Base-by-base conservation (phyloP, 2,888 invertebrate species). In the Cataglyphis livida region DNA sequence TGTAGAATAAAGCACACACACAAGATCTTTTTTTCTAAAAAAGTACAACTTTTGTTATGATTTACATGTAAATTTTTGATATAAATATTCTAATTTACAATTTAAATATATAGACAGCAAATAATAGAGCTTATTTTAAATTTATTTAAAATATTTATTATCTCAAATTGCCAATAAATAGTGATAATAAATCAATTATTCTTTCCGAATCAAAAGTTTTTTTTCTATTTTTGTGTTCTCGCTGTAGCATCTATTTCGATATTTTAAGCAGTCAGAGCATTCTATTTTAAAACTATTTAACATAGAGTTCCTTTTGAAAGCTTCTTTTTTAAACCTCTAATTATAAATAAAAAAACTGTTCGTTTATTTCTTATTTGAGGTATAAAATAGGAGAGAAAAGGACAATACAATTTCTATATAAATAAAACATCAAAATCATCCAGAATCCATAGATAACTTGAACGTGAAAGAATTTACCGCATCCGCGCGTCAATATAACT, bases 21-120 rank as follows among this genome's bases (percentile, higher is more conserved):
- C 3, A 75, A 61, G 48, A 25, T 10, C 15, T 66, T 66, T 54
- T 66, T 66, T 0, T 21, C 15, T 38, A 51, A 73, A 75, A 18
- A 51, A 28, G 6, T 51, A 28, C 28, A 28, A 7, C 25, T 66
- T 9, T 38, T 54, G 18, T 38, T 66, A 15, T 76, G n/a, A 5
- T 18, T 66, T 4, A 28, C 3, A 2, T 12, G 12, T n/a, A 2
- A 51, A 9, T 32, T 25, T 65, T 75, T 51, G 38, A 38, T 32
- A 6, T 21, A 44, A 61, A 65, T 18, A 54, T 15, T 76, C 28
- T 15, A 48, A 6, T 25, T 7, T 7, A 10, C 21, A 48, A 75
- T 6, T 21, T 64, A 35, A 35, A 21, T 35, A 48, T 35, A 48
- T 5, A 44, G n/a, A 44, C 1, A 61, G 61, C 1, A 28, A n/a